Conservation (phyloP, 2,113 vertebrate genomes). For the Atlantisia rogersi region DNA sequence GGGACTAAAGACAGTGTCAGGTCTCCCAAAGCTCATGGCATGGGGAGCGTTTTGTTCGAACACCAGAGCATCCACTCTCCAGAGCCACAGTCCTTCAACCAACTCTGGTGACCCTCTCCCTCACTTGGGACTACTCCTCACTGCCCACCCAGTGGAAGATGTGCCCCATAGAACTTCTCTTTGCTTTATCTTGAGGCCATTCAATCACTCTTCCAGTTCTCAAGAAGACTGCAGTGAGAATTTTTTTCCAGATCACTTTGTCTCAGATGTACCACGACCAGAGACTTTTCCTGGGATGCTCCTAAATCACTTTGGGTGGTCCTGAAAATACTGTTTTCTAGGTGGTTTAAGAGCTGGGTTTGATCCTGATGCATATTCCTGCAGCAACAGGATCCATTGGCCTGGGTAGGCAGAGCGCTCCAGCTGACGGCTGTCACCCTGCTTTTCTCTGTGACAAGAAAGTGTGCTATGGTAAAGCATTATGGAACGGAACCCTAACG, state of each 20-base stretch:
- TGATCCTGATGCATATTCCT: neutral
- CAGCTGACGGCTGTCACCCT: neutral
- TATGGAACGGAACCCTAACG: neutral
- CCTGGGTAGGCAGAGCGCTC: neutral
- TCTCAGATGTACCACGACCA: neutral
- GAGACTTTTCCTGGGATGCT: neutral
- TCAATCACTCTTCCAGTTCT: neutral
- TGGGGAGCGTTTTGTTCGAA: neutral
- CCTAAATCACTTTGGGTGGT: neutral
- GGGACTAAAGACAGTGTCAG: fast-evolving
- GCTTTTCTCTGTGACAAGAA: neutral
- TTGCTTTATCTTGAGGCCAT: neutral
- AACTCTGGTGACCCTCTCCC: neutral
- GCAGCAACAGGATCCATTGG: neutral
- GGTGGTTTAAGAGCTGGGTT: neutral
- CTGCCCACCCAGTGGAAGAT: fast-evolving
- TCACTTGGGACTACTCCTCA: neutral
- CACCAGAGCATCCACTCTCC: neutral
- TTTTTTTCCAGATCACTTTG: neutral
- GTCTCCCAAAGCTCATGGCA: neutral
- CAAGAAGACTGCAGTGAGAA: neutral
- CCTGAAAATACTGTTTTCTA: neutral
- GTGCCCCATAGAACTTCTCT: neutral
- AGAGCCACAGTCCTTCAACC: neutral
- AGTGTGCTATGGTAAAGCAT: neutral